Evolutionary conservation across 2,888 invertebrate genomes (phyloP), one percentile per base, ranked within the genome.

Genomic region (Protodeltote pygarga): DNA sequence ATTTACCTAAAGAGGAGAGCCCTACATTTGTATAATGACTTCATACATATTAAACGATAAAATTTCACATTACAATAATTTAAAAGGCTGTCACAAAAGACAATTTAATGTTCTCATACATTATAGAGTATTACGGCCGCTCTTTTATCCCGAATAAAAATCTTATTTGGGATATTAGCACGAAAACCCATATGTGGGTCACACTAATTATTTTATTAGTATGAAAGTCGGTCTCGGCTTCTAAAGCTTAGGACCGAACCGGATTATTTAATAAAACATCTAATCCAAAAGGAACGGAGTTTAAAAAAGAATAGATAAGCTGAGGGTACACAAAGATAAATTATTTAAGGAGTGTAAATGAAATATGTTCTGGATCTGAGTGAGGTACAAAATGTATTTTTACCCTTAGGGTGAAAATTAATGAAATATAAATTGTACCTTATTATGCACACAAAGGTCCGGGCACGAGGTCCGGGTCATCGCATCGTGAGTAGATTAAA

Each of bases 241-340:
- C 44, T 38, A 59, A 52, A 67, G 57, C 48, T 57, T 51, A 58
- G 24, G 35, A 35, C 32, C 16, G 32, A 25, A 40, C 41, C 42
- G 41, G 60, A 50, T 71, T 70, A 66, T 64, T 65, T 65, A 66
- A 63, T 74, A 67, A 65, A 55, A 61, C 49, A 57, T 63, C 61
- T 21, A 27, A 27, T 53, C 61, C 46, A 42, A 54, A 65, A 62
- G 39, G 47, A 33, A 20, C 23, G 14, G 46, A 28, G 34, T 62
- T 28, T 42, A 57, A 42, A 35, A 62, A 62, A 59, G 39, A 62
- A 57, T 49, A 32, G 49, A 49, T 49, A 49, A 59, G 59, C 23
- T 6, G 42, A 55, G 29, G 37, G 38, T 35, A 23, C 24, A 33
- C 11, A 34, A 21, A 24, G 24, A 41, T 42, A 39, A 55, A 68